phyloP scores from a whole-genome alignment of 2,888 invertebrate genomes.

The Latrodectus hesperus region DNA sequence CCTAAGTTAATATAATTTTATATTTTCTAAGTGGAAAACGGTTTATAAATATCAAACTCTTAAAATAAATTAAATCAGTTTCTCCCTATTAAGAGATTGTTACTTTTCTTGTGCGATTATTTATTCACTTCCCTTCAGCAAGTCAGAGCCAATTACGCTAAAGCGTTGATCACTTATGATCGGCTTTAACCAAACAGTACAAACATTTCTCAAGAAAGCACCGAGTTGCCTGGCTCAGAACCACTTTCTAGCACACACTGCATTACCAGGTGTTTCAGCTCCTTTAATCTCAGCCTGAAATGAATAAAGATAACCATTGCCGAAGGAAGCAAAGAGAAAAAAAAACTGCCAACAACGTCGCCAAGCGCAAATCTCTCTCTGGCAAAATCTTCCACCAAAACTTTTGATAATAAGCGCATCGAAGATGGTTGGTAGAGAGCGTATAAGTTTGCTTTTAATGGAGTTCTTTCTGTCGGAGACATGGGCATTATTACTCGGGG shows the following conservation, averaged over 20 bases:
- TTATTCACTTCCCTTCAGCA: too few relatives aligned
- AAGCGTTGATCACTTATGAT: background rate
- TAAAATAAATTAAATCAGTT: too few relatives aligned
- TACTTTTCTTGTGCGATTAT: too few relatives aligned
- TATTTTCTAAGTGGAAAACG: too few relatives aligned
- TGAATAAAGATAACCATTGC: constrained; percentile 3
- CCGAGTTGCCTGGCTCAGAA: background rate
- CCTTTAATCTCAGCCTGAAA: constrained; percentile 30
- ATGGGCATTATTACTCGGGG: background rate
- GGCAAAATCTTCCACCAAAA: constrained; percentile 4
- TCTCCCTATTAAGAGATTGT: too few relatives aligned
- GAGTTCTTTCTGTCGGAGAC: background rate
- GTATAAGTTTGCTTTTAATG: constrained; percentile 3
- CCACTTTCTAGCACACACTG: background rate
- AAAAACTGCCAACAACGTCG: background rate
- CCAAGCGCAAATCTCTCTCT: background rate
- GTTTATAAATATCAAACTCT: too few relatives aligned
- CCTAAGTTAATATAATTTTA: too few relatives aligned
- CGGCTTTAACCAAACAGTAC: background rate
- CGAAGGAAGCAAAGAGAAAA: background rate
- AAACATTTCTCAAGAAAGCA: background rate
- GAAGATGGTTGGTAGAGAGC: background rate
- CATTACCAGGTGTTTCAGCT: background rate
- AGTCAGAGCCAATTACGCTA: too few relatives aligned
- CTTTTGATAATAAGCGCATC: constrained; percentile 33